Evolutionary conservation across 2,888 invertebrate genomes (phyloP), one percentile per base, ranked within the genome.

Genomic region (Aleiodes testaceus): DNA sequence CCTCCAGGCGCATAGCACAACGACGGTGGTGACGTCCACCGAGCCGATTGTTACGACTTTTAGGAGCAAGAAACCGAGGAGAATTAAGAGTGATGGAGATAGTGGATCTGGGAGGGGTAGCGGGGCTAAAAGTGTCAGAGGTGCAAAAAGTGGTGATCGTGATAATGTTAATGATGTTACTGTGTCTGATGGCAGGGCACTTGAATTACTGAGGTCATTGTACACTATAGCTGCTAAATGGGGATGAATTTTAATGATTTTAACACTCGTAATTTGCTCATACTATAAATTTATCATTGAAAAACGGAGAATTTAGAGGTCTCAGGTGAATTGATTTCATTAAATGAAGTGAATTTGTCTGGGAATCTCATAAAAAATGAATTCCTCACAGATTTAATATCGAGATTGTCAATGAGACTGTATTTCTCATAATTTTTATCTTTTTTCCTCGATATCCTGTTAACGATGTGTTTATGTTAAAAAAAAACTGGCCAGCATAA

Each of bases 211-310:
- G 83, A 92, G 94, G 88, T 95, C 95, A 75, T 89, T 96, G 70
- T 96, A 95, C 88, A 92, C 94, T 75, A 92, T 96, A 85, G 95
- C 95, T 70, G 94, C 95, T 18, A 92, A 93, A 88, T 95, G 95
- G 91, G 94, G 94, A 80, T 91, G 90, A 88, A 73, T 30, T 6
- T 16, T 55, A 11, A 36, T 9, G 6, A 11, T 6, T 9, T 0
- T 36, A 36, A 59, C 59, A 59, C 5, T 42, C 59, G 59, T 36
- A 36, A 36, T 49, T 59, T 59, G 59, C 59, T 59, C 59, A 59
- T 36, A 36, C 36, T 59, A 36, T 59, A 42, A 16, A 59, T 59
- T 59, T 42, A 36, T 36, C 59, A 42, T 16, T n/a, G 12, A 36
- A 11, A 36, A 36, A 6, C 36, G 36, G 26, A 26, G 26, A 2